Evolutionary conservation across 2,888 invertebrate species (phyloP), one percentile per base, ranked within the genome.

Genomic region (Macaria liturata): DNA sequence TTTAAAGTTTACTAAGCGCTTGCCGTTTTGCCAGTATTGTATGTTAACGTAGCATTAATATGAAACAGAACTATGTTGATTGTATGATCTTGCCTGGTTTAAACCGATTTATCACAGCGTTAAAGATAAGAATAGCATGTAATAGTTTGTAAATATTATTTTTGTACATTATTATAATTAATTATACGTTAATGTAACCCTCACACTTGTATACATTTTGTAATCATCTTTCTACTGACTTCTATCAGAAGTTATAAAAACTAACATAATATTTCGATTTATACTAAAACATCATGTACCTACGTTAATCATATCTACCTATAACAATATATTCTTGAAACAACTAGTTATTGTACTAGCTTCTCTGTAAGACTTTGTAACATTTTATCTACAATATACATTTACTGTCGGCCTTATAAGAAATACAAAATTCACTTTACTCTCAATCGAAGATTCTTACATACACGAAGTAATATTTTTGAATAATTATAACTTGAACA

Each of bases 1-100:
- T 20, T 49, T 44, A 34, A 20, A 20, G 31, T 53, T 49, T 53
- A 34, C 8, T 46, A 39, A 51, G 56, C 39, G 49, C 44, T 66
- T 62, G 65, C 61, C 65, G 32, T 45, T 64, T 59, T 46, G 59
- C 59, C 53, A 53, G 45, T 56, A 58, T 52, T 57, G 40, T 54
- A 45, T 52, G n/a, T 48, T 45, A 40, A 4, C 32, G 43, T 40
- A 44, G 3, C 32, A 6, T 45, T 50, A 44, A 32, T 47, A 32
- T 37, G n/a, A 44, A 46, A 53, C 50, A 55, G 62, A 64, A 61
- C 47, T 73, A 76, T 80, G 75, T 79, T 75, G 75, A 68, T 68
- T 62, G 30, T 59, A 59, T 65, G 66, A 67, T 75, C 83, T 84
- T 84, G 84, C 84, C 84, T 71, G 9, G 47, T 9, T 42, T 46